These are phyloP conservation scores for Drosophila neutralis DNA, from an alignment of 2,888 invertebrate genomes.

Conservation along the genomic window DNA sequence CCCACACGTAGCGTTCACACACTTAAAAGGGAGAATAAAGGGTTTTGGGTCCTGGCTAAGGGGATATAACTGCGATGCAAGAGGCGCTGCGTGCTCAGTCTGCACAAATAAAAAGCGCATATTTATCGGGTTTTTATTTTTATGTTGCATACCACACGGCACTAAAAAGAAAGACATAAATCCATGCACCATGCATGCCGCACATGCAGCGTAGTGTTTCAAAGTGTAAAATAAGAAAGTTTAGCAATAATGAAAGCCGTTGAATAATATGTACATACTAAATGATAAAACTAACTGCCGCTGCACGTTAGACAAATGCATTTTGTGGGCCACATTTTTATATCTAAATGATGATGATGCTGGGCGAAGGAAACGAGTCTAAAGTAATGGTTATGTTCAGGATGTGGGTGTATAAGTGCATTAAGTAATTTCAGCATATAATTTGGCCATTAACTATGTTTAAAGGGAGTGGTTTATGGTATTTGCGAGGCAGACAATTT, in stretches of 20 bases:
- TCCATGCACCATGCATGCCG: constrained; percentile 7
- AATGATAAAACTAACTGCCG: constrained; percentile 55
- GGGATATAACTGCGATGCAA: constrained; percentile 29
- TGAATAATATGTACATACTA: constrained; percentile 43
- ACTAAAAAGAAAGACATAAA: constrained; percentile 42
- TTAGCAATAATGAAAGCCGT: constrained; percentile 51
- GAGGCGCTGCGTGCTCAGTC: constrained; percentile 29
- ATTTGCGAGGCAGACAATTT: neutral
- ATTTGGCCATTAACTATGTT: neutral
- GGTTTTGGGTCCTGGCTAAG: neutral
- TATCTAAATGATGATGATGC: constrained; percentile 30
- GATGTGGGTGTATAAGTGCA: neutral
- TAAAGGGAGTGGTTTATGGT: neutral
- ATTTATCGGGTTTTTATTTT: constrained; percentile 58
- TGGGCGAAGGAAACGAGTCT: neutral
- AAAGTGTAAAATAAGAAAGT: constrained; percentile 24
- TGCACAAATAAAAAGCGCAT: constrained; percentile 60
- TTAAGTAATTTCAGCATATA: neutral
- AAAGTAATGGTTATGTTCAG: constrained; percentile 1
- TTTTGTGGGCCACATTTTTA: constrained; percentile 14
- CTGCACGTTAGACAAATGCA: constrained; percentile 32
- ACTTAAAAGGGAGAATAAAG: constrained; percentile 10
- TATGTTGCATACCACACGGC: constrained; percentile 68
- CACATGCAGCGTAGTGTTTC: neutral
- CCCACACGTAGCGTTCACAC: constrained; percentile 38